phyloP scores from a whole-genome alignment of 2,113 vertebrate species.

The Meles meles region DNA sequence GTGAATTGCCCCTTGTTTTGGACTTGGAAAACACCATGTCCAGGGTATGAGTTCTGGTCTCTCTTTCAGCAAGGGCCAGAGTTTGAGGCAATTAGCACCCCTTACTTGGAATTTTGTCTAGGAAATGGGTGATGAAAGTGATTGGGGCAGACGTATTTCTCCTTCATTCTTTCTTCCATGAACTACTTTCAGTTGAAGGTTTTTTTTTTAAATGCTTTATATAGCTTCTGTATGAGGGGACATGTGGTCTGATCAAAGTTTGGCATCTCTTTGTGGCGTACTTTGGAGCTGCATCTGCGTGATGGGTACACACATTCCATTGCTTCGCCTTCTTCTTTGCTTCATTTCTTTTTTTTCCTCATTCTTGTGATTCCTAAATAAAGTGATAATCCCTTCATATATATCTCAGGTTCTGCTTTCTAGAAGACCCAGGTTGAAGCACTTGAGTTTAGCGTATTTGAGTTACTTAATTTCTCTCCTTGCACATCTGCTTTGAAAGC shows the following conservation, averaged over 20 bases:
- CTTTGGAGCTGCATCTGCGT: neutral
- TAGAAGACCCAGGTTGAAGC: neutral
- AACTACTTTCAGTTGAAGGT: neutral
- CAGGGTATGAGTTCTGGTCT: neutral
- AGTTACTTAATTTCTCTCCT: neutral
- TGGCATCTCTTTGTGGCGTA: neutral
- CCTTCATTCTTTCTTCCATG: neutral
- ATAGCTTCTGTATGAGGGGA: neutral
- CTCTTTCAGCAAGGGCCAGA: neutral
- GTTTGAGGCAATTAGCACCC: neutral
- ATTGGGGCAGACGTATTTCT: neutral
- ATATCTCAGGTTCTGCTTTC: neutral
- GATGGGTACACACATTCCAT: accelerated
- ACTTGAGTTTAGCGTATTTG: neutral
- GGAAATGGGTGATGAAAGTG: neutral
- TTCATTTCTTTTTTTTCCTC: neutral
- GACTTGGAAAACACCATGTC: neutral
- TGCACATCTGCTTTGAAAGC: neutral
- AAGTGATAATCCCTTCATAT: neutral
- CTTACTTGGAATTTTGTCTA: neutral
- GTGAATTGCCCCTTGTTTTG: neutral
- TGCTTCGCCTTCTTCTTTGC: neutral
- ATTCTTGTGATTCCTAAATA: neutral
- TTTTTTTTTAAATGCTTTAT: neutral
- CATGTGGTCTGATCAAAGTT: neutral